Percentiles rank a stretch among this genome's conserved stretches.
phyloP scores from a whole-genome alignment of 2,797 vertebrate genomes.

The Manis crassicaudata region DNA sequence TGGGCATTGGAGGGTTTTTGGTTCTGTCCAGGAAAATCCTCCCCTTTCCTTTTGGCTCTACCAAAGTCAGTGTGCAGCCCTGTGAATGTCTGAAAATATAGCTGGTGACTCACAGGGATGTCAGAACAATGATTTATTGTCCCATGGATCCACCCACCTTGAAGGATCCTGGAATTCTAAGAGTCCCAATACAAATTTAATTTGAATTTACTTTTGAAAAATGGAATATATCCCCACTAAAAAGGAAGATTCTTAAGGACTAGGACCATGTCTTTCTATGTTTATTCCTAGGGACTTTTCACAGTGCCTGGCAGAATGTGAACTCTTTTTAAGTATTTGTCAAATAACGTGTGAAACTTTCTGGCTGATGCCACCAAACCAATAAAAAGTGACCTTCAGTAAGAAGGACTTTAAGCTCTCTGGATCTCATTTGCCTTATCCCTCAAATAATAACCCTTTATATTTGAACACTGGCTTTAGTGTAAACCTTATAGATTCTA shows the following conservation, averaged over 20 bases:
- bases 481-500: neutral
- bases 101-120: neutral
- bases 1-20: neutral
- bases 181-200: neutral
- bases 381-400: neutral
- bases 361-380: neutral
- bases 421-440: neutral
- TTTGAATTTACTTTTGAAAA: conserved; percentile 39
- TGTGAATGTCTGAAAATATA: neutral
- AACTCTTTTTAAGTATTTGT: neutral
- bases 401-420: neutral
- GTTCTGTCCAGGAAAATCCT: neutral
- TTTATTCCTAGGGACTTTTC: neutral
- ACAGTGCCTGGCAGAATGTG: neutral
- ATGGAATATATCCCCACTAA: neutral
- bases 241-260: neutral
- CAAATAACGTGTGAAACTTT: conserved; percentile 10
- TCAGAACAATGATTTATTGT: neutral
- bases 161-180: neutral
- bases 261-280: neutral
- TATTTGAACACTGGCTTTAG: neutral
- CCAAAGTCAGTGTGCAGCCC: neutral
- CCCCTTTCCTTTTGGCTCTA: neutral
- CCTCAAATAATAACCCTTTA: conserved; percentile 29
- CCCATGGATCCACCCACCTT: neutral